Evolutionary conservation across 2,888 invertebrate genomes (phyloP).

Genomic region (Pseudanteris insignis): DNA sequence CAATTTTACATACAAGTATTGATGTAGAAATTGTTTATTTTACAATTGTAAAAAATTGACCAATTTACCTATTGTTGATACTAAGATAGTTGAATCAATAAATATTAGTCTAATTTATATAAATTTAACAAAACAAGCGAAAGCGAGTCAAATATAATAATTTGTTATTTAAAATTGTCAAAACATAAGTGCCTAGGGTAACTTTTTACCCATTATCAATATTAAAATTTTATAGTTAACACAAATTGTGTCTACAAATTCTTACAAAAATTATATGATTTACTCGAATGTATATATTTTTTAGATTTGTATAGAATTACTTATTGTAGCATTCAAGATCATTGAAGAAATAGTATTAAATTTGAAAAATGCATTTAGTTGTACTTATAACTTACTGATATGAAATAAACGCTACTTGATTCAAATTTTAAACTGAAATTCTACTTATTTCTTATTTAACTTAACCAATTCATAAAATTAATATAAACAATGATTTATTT

Average conservation of each 20-base stretch:
- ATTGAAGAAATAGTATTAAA: conserved; percentile 12
- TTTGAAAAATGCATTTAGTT: conserved; percentile 27
- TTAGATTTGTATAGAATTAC: conserved; percentile 16
- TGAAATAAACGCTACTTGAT: conserved; percentile 8
- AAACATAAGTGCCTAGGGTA: conserved; percentile 17
- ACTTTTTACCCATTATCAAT: conserved; percentile 4
- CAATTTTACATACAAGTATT: too few relatives aligned
- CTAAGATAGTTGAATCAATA: background rate
- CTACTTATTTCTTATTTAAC: too few relatives aligned
- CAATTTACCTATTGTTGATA: too few relatives aligned
- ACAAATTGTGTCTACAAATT: conserved; percentile 3
- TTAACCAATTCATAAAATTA: too few relatives aligned
- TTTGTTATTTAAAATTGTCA: background rate
- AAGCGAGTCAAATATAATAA: too few relatives aligned
- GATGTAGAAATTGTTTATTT: too few relatives aligned
- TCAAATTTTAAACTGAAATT: too few relatives aligned
- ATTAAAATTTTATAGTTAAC: conserved; percentile 3
- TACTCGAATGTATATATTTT: conserved; percentile 16
- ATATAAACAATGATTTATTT: too few relatives aligned
- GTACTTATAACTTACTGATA: conserved; percentile 30
- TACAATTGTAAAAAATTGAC: too few relatives aligned
- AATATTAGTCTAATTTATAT: too few relatives aligned
- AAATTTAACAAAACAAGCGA: too few relatives aligned
- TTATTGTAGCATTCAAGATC: conserved; percentile 6
- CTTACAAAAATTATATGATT: background rate